Evolutionary conservation across 1,140 invertebrate species (phyloP).

Genomic region (Drosophila melanica): DNA sequence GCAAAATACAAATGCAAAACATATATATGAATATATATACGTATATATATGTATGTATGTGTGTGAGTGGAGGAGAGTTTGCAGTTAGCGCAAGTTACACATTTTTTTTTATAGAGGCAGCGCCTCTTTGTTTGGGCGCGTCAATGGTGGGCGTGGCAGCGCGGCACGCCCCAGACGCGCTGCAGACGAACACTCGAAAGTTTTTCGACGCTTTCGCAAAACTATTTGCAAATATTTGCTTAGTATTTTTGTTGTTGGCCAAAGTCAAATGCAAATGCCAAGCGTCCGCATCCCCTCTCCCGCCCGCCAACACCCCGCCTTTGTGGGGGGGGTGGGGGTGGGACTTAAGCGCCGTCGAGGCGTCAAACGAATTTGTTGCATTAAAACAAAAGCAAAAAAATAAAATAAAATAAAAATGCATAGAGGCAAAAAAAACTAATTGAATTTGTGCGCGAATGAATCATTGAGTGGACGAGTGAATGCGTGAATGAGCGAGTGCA

Average conservation of each 20-base stretch:
- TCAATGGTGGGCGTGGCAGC: conserved; percentile 45
- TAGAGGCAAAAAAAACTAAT: conserved; percentile 41
- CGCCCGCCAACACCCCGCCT: neutral
- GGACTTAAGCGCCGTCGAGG: conserved; percentile 64
- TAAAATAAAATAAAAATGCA: too few relatives aligned
- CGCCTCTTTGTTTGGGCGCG: conserved; percentile 49
- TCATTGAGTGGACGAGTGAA: conserved; percentile 29
- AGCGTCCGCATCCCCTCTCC: neutral
- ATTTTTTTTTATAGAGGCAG: conserved; percentile 18
- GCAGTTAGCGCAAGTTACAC: too few relatives aligned
- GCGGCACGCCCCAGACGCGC: conserved; percentile 53
- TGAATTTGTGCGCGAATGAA: conserved; percentile 34
- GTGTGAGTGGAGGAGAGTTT: too few relatives aligned
- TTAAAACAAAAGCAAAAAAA: conserved; percentile 32
- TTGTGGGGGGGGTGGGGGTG: neutral
- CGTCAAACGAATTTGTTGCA: conserved; percentile 76
- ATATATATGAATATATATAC: too few relatives aligned
- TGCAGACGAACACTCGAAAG: conserved; percentile 60
- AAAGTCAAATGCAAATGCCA: conserved; percentile 43
- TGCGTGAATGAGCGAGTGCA: neutral
- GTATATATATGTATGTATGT: too few relatives aligned
- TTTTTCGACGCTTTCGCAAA: conserved; percentile 59
- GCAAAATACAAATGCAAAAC: too few relatives aligned
- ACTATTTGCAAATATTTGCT: conserved; percentile 78
- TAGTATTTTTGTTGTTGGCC: conserved; percentile 52